These are phyloP conservation scores for Oncorhynchus keta DNA, from an alignment of 2,113 vertebrate genomes.

Conservation along the genomic window DNA sequence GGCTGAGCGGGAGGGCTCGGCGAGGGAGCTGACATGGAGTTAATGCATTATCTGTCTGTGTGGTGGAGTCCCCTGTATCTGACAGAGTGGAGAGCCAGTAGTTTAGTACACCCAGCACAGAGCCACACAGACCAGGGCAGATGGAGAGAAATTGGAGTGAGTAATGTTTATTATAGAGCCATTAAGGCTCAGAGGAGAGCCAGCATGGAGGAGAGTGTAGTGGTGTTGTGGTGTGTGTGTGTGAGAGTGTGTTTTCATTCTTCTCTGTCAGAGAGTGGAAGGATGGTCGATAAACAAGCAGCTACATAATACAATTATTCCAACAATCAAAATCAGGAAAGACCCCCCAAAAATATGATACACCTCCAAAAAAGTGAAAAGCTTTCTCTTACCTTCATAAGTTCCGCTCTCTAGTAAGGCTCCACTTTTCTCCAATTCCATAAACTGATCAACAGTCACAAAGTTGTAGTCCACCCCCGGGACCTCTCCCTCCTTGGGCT, in stretches of 20 bases:
- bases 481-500: conserved; percentile 98
- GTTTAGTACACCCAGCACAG: no score
- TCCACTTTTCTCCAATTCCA: conserved; percentile 97
- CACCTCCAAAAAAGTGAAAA: no score
- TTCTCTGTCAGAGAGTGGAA: neutral
- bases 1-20: conserved; percentile 8
- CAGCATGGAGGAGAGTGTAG: no score
- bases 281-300: no score
- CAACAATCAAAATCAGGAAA: neutral
- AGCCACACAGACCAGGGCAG: neutral
- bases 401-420: conserved; percentile 96
- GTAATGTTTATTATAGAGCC: no score
- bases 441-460: conserved; percentile 93
- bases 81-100: neutral
- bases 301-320: no score
- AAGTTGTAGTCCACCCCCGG: conserved; percentile 99
- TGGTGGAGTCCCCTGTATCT: conserved; percentile 2
- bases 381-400: conserved; percentile 88
- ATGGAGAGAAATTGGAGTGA: no score
- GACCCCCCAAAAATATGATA: neutral
- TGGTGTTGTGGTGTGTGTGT: no score
- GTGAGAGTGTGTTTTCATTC: neutral
- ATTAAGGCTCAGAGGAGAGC: no score
- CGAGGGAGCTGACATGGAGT: conserved; percentile 27
- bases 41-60: conserved; percentile 39